phyloP scores from a whole-genome alignment of 2,113 vertebrate species.

The Xyrauchen texanus region DNA sequence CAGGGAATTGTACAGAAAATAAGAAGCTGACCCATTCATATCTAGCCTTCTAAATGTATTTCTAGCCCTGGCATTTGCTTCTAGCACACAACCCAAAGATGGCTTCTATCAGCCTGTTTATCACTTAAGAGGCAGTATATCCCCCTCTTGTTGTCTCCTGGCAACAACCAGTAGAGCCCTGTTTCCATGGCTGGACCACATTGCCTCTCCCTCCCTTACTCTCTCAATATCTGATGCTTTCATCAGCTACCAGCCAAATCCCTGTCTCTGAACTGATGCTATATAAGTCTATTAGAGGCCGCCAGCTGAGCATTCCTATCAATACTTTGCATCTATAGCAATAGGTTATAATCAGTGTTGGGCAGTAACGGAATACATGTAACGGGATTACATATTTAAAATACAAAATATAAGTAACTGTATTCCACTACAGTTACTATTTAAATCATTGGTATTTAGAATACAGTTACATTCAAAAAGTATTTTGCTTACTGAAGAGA shows the following conservation, averaged over 20 bases:
- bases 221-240: constrained; percentile 24
- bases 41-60: background rate
- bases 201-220: constrained; percentile 26
- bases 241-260: constrained; percentile 27
- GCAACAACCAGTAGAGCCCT: constrained; percentile 49
- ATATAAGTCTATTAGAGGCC: background rate
- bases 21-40: background rate
- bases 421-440: too few relatives aligned
- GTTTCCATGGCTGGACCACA: constrained; percentile 55
- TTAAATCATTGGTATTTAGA: too few relatives aligned
- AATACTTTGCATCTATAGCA: too few relatives aligned
- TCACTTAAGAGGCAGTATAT: constrained; percentile 32
- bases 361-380: too few relatives aligned
- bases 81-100: constrained; percentile 28
- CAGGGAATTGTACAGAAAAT: background rate
- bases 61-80: constrained; percentile 23
- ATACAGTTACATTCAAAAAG: too few relatives aligned
- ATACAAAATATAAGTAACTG: too few relatives aligned
- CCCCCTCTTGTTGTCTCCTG: constrained; percentile 50
- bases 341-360: too few relatives aligned
- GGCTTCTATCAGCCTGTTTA: constrained; percentile 48
- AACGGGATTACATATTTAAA: too few relatives aligned
- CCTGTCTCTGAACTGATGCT: background rate
- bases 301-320: too few relatives aligned
- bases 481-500: too few relatives aligned